A percentile compares a stretch with the other conserved stretches of the same genome.
phyloP scores from a whole-genome alignment of 2,797 vertebrate genomes.

The Microctenopoma lineatum region DNA sequence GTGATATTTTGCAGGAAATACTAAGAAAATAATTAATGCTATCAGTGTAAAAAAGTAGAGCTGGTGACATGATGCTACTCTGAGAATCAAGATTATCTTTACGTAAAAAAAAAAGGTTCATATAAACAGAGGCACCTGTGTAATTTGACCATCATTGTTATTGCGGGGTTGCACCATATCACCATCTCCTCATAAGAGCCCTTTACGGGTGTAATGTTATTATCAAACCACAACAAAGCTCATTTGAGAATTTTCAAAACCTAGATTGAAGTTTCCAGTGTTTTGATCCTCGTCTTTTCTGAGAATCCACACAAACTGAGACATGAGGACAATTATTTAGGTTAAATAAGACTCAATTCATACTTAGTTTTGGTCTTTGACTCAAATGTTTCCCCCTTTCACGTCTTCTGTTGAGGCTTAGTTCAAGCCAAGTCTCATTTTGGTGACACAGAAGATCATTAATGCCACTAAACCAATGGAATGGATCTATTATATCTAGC shows the following conservation, averaged over 20 bases:
- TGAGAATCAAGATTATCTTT: slow-evolving; percentile 1
- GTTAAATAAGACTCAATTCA: neutral
- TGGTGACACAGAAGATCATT: neutral
- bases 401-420: neutral
- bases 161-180: slow-evolving; percentile 13
- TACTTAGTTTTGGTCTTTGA: slow-evolving; percentile 16
- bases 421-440: slow-evolving; percentile 1
- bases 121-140: slow-evolving; percentile 37
- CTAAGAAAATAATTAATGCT: slow-evolving; percentile 42
- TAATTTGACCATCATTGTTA: slow-evolving; percentile 11
- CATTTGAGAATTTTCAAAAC: neutral
- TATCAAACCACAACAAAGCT: slow-evolving; percentile 3
- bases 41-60: slow-evolving; percentile 32
- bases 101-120: slow-evolving; percentile 21
- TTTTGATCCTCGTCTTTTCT: slow-evolving; percentile 1
- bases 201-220: slow-evolving; percentile 18
- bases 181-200: slow-evolving; percentile 1
- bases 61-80: slow-evolving; percentile 1
- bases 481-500: neutral
- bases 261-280: neutral
- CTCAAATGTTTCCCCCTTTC: neutral
- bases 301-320: slow-evolving; percentile 1
- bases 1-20: slow-evolving; percentile 27
- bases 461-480: slow-evolving; percentile 28
- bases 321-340: neutral